A percentile compares a stretch with the other conserved stretches of the same genome.
phyloP scores from a whole-genome alignment of 2,797 vertebrate genomes.

The Sebastes steindachneri region DNA sequence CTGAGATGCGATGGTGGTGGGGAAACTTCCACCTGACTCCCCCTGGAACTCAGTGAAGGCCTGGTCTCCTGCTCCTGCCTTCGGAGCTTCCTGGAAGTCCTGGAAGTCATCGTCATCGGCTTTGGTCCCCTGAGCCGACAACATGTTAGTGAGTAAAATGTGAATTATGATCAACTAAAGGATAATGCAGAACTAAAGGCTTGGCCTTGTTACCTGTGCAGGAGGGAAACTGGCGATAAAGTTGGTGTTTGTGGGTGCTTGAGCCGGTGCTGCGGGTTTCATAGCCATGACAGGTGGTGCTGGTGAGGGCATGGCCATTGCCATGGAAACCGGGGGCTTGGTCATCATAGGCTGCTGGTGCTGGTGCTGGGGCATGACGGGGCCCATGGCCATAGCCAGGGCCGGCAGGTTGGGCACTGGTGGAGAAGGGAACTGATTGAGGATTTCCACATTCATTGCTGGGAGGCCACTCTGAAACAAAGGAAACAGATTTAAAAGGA shows the following conservation, averaged over 20 bases:
- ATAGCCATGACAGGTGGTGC: constrained; percentile 84
- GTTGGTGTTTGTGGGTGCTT: constrained; percentile 63
- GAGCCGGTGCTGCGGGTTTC: constrained; percentile 63
- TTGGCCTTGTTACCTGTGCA: constrained; percentile 53
- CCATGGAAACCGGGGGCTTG: constrained; percentile 81
- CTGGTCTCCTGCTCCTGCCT: constrained; percentile 87
- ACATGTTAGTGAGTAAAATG: not conserved
- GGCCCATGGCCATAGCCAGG: constrained; percentile 87
- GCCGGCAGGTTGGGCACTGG: constrained; percentile 92
- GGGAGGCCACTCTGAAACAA: constrained; percentile 90
- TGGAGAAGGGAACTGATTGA: constrained; percentile 93
- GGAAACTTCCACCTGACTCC: constrained; percentile 82
- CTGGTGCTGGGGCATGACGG: constrained; percentile 82
- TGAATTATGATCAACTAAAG: not conserved
- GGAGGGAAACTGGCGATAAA: constrained; percentile 84
- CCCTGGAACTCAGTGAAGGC: constrained; percentile 93
- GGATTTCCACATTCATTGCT: constrained; percentile 90
- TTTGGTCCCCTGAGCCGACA: constrained; percentile 83
- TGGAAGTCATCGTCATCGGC: constrained; percentile 97
- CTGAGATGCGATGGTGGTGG: constrained; percentile 80
- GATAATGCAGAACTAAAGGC: not conserved
- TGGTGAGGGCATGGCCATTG: constrained; percentile 84
- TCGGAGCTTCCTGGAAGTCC: constrained; percentile 98
- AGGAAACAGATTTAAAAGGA: not conserved
- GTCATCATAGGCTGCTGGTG: constrained; percentile 88